phyloP scores from a whole-genome alignment of 2,113 vertebrate species.

The Gallinago undulata region DNA sequence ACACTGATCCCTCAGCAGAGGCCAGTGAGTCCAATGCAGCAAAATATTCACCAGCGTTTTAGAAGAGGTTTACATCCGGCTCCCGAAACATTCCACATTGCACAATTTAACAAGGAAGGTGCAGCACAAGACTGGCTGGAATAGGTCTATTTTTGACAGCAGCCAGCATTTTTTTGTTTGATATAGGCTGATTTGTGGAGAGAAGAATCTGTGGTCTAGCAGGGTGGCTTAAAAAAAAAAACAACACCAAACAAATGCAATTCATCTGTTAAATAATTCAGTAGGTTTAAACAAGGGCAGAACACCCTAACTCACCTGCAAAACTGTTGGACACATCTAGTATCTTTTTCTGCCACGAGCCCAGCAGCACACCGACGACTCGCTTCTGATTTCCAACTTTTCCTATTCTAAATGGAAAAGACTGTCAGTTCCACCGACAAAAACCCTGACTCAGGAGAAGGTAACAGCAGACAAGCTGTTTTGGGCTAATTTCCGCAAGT shows the following conservation, averaged over 20 bases:
- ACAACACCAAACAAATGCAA: fast-evolving
- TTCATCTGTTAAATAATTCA: not conserved
- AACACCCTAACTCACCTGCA: conserved; percentile 80
- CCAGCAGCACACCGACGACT: conserved; percentile 94
- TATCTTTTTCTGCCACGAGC: conserved; percentile 97
- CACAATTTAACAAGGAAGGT: not conserved
- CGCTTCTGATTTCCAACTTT: conserved; percentile 98
- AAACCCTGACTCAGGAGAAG: not conserved
- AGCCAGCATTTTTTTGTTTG: not conserved
- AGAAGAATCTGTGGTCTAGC: not conserved
- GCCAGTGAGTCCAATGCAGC: not conserved
- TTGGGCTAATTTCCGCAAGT: fast-evolving
- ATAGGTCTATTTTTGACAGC: not conserved
- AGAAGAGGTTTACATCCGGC: not conserved
- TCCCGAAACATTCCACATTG: not conserved
- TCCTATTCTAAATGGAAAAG: conserved; percentile 84
- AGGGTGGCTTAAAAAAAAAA: not conserved
- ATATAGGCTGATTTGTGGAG: fast-evolving
- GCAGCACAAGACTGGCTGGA: not conserved
- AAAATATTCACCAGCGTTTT: not conserved
- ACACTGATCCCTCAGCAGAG: not conserved
- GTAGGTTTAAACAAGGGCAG: not conserved
- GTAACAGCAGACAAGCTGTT: fast-evolving
- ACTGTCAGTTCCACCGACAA: not conserved
- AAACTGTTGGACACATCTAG: conserved; percentile 98